A percentile compares a stretch with the other conserved stretches of the same genome.
Evolutionary conservation across 2,797 vertebrate genomes (phyloP).

Genomic region (Gymnoscopelus microlampas): DNA sequence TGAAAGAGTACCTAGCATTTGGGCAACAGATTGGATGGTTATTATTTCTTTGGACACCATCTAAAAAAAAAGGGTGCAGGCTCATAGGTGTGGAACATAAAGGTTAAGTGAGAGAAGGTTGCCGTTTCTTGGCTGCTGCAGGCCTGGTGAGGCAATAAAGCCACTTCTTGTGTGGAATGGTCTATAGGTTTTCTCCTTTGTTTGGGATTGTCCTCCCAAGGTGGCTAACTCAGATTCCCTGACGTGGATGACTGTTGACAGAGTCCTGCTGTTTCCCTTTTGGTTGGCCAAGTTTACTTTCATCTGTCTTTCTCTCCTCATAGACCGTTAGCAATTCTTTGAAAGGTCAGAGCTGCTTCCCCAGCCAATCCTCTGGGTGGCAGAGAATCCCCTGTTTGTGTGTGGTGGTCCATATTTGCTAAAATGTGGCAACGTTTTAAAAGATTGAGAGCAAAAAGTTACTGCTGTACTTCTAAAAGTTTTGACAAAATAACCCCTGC

Average conservation of each 20-base stretch:
- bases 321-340: conserved; percentile 48
- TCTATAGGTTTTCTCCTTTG: conserved; percentile 54
- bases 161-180: conserved; percentile 55
- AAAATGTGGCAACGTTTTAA: too few species aligned
- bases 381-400: conserved; percentile 34
- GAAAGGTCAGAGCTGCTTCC: conserved; percentile 70
- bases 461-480: too few species aligned
- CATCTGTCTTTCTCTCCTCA: conserved; percentile 35
- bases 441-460: too few species aligned
- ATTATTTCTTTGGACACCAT: too few species aligned
- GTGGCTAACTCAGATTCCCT: conserved; percentile 61
- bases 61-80: too few species aligned
- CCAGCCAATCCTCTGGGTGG: conserved; percentile 60
- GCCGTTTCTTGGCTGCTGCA: too few species aligned
- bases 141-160: background rate
- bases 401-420: background rate
- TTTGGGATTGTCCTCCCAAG: conserved; percentile 64
- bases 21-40: too few species aligned
- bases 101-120: too few species aligned
- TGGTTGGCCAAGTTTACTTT: conserved; percentile 64
- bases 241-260: conserved; percentile 76
- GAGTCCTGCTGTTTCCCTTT: conserved; percentile 75
- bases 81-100: too few species aligned
- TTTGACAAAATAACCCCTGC: too few species aligned
- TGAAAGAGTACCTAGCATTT: too few species aligned